Evolutionary conservation across 2,888 invertebrate species (phyloP).

Genomic region (Dilophus febrilis): DNA sequence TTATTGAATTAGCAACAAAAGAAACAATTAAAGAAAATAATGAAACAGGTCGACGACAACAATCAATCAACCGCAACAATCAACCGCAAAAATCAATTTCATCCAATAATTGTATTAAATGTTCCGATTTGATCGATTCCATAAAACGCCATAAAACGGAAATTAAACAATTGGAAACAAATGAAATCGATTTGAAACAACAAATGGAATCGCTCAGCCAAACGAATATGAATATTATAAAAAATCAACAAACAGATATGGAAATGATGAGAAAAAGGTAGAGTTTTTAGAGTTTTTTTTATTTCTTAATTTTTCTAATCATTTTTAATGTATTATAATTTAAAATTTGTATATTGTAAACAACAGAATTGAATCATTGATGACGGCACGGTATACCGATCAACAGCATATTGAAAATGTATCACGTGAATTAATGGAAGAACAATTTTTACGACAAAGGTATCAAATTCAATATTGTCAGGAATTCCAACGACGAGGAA

Average conservation of each 20-base stretch:
- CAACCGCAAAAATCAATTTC: slow-evolving; percentile 1
- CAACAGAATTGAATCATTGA: no score
- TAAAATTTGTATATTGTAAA: slow-evolving; percentile 60
- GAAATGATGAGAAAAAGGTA: slow-evolving; percentile 74
- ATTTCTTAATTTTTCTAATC: slow-evolving; percentile 20
- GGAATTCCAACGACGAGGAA: no score
- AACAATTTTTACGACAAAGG: no score
- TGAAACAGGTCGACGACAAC: slow-evolving; percentile 7
- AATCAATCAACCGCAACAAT: neutral
- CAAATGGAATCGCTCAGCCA: slow-evolving; percentile 35
- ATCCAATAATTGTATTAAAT: slow-evolving; percentile 21
- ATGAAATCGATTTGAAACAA: slow-evolving; percentile 29
- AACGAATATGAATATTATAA: slow-evolving; percentile 60
- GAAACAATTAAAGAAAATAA: neutral
- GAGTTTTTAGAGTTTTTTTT: no score
- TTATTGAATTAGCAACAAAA: neutral
- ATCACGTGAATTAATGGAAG: no score
- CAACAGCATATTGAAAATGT: no score
- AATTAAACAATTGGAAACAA: slow-evolving; percentile 29
- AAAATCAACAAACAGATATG: slow-evolving; percentile 53
- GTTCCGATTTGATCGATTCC: slow-evolving; percentile 28
- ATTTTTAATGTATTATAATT: neutral
- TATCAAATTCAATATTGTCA: no score
- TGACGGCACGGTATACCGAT: no score
- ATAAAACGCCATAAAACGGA: slow-evolving; percentile 28